phyloP scores from a whole-genome alignment of 1,140 invertebrate species.

The Batillaria attramentaria region DNA sequence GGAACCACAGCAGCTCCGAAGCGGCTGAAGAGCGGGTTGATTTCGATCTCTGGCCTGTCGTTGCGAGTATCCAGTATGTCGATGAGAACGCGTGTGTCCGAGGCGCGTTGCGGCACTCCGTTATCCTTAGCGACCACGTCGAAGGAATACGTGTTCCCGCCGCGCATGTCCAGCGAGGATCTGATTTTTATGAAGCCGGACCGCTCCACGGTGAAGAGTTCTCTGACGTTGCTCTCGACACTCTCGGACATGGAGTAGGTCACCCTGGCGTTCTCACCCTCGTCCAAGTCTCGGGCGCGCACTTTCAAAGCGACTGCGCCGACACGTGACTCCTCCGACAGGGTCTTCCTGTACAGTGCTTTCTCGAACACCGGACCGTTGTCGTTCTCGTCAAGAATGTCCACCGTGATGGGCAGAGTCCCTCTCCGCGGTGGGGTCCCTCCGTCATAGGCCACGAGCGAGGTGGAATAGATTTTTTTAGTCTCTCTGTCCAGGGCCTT shows the following conservation, averaged over 20 bases:
- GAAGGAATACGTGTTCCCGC: constrained; percentile 49
- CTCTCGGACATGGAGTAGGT: constrained; percentile 48
- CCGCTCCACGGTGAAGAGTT: constrained; percentile 61
- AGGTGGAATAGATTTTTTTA: constrained; percentile 83
- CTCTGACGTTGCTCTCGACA: constrained; percentile 82
- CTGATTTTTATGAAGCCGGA: constrained; percentile 53
- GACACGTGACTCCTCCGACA: constrained; percentile 83
- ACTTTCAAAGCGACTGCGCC: constrained; percentile 85
- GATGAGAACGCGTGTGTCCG: constrained; percentile 42
- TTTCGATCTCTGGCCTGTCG: constrained; percentile 34
- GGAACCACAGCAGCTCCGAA: constrained; percentile 36
- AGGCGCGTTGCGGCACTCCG: constrained; percentile 46
- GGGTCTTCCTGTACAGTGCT: constrained; percentile 76
- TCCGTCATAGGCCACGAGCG: constrained; percentile 90
- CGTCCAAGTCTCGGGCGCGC: constrained; percentile 75
- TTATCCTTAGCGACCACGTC: constrained; percentile 57
- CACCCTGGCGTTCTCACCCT: constrained; percentile 82
- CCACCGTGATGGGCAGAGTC: constrained; percentile 88
- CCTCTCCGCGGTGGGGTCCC: constrained; percentile 86
- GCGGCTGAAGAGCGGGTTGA: constrained; percentile 31
- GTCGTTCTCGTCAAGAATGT: constrained; percentile 94
- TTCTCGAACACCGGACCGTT: constrained; percentile 83
- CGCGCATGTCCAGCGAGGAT: constrained; percentile 51
- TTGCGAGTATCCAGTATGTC: constrained; percentile 40
- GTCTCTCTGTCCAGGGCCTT: constrained; percentile 87